Percentiles rank a stretch among this genome's conserved stretches.
These are phyloP conservation scores for Catharus minimus DNA, from an alignment of 2,113 vertebrate genomes.

Conservation along the genomic window DNA sequence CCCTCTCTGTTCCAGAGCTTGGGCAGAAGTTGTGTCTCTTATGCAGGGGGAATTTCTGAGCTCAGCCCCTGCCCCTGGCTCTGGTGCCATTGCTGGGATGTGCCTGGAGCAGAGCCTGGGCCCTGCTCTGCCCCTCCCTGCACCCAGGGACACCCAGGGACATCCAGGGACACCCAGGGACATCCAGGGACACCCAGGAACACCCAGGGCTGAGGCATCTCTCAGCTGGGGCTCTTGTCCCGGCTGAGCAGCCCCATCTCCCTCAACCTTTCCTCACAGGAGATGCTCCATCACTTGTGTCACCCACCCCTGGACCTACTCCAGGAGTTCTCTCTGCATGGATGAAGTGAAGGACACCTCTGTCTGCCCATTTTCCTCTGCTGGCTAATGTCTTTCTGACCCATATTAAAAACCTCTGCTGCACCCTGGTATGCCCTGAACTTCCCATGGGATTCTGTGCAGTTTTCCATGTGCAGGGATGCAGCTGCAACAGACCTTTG, in stretches of 20 bases:
- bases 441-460: not conserved
- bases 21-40: not conserved
- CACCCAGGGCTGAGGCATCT: fast-evolving
- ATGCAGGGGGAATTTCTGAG: not conserved
- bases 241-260: not conserved
- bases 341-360: not conserved
- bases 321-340: not conserved
- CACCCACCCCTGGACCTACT: not conserved
- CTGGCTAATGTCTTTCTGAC: not conserved
- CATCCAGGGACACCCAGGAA: too few relatives aligned
- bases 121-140: not conserved
- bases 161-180: fast-evolving
- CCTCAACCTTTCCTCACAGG: not conserved
- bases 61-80: fast-evolving
- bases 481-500: not conserved
- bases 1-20: not conserved
- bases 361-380: not conserved
- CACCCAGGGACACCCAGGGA: not conserved
- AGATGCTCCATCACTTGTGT: not conserved
- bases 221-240: not conserved
- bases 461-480: not conserved
- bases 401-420: not conserved
- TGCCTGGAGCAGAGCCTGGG: not conserved
- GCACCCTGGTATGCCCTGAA: not conserved
- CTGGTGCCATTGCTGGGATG: not conserved